Base-by-base conservation (phyloP, 2,888 invertebrate genomes). In the Cheilosia urbana region DNA sequence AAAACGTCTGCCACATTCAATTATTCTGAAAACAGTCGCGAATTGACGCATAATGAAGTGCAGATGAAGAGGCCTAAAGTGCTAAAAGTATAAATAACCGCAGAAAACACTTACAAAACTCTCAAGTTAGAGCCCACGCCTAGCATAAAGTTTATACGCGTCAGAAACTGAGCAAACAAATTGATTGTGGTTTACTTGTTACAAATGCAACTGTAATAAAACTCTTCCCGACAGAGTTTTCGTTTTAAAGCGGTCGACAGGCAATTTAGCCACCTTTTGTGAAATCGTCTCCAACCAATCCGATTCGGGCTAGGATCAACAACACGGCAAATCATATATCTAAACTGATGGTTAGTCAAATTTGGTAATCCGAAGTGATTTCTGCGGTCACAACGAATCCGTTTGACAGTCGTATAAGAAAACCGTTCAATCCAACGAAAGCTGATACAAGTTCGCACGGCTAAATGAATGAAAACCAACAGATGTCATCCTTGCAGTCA, bases 181-280 rank as follows among this genome's bases (percentile, higher is more conserved):
- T 75, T 58, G 65, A 65, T 58, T 75, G 75, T 24, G 75, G 75
- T 58, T 75, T 47, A 30, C 65, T 27, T 30, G 40, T 21, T 34
- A 30, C 53, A 49, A 17, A 40, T 51, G 13, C n/a, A 21, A 47
- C 34, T 49, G 49, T 19, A 47, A 47, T 30, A 34, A 47, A 45
- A 62, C 11, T 21, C 9, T 27, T 45, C 21, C 21, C 21, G 11
- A 34, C 34, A 34, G 34, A 34, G 34, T 34, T 49, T 21, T 11
- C 21, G 17, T 21, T 49, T 6, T 19, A 7, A 2, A 13, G 11
- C 9, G 45, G n/a, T 49, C 42, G 5, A 19, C 19, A 1, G 15
- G 21, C 19, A 51, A 15, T 24, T 47, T 47, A 17, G 45, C n/a
- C 34, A 21, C 15, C 21, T 47, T 21, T 15, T 17, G 37, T 21